Percentiles rank a stretch among this genome's conserved stretches.
These are phyloP conservation scores for Spatulosminthurus flaviceps DNA, from an alignment of 2,888 invertebrate genomes.

Conservation along the genomic window DNA sequence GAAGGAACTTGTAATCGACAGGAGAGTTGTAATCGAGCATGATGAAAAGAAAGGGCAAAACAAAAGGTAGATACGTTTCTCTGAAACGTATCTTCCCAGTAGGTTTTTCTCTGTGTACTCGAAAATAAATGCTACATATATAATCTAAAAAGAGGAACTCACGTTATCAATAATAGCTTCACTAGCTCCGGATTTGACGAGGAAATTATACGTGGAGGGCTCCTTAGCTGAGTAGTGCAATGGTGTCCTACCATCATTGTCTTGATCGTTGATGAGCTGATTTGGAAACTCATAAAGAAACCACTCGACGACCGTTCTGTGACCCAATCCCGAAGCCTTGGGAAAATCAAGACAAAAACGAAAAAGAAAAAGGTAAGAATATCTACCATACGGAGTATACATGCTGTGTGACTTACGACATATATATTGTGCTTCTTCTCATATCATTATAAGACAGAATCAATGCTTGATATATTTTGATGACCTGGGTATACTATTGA, in stretches of 20 bases:
- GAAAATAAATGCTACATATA: constrained; percentile 3
- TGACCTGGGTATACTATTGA: constrained; percentile 40
- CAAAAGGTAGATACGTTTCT: background rate
- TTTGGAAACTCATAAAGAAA: constrained; percentile 75
- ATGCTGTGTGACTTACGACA: too few relatives aligned
- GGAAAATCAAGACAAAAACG: background rate
- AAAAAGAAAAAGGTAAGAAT: background rate
- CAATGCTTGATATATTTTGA: background rate
- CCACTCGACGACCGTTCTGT: constrained; percentile 78
- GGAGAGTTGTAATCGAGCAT: background rate
- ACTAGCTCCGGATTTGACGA: constrained; percentile 84
- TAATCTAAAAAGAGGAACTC: constrained; percentile 66
- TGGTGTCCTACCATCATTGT: constrained; percentile 86
- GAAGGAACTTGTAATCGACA: background rate
- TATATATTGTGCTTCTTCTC: background rate
- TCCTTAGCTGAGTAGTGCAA: constrained; percentile 90
- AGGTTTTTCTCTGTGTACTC: too few relatives aligned
- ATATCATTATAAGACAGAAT: background rate
- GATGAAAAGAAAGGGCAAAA: constrained; percentile 16
- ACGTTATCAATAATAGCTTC: constrained; percentile 86
- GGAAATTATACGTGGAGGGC: constrained; percentile 76
- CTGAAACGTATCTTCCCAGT: background rate
- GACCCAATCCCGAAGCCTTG: constrained; percentile 84
- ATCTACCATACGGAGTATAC: background rate
- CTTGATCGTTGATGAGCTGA: constrained; percentile 75